Evolutionary conservation across 2,113 vertebrate species (phyloP), one percentile per base, ranked within the genome.

Genomic region (Nymphicus hollandicus): DNA sequence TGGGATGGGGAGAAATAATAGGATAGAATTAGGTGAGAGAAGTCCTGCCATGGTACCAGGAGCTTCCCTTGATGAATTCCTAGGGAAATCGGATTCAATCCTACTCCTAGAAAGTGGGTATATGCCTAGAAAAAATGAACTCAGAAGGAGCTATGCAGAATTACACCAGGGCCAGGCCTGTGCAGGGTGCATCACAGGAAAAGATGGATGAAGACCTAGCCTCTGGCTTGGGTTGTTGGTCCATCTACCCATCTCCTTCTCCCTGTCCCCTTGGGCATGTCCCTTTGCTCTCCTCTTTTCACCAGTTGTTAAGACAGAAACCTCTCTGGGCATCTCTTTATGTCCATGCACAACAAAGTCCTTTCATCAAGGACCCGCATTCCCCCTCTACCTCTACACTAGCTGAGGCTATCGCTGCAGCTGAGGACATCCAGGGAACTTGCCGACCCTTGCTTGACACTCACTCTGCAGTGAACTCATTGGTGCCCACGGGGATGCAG

Each of bases 401-500:
- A 13, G 58, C 61, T 27, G 43, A 77, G 23, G 53, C 44, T 70
- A 7, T 31, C 0, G 0, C 41, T 60, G 66, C 33, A 55, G 82
- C 87, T 52, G 55, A 63, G 50, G 73, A 37, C 73, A 58, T 24
- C 7, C 10, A 1, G 0, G 11, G 17, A 55, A 49, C 53, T 6
- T 60, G 27, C 31, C 0, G 1, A 46, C 37, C 7, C 56, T 58
- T 58, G 56, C 22, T 35, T 17, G 77, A 83, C 64, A 99, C 99
- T 98, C 93, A 99, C 99, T 99, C 99, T 49, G 99, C 99, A 3
- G 99, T 99, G 97, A 99, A 99, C 97, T 99, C 99, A 11, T 99
- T 99, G 60, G 99, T 99, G 84, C 99, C 99, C 89, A 99, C 99
- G 0, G 99, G 99, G 95, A 99, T 99, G 97, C 99, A 99, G 98